phyloP scores from a whole-genome alignment of 1,140 invertebrate genomes.

The Scylla paramamosain region DNA sequence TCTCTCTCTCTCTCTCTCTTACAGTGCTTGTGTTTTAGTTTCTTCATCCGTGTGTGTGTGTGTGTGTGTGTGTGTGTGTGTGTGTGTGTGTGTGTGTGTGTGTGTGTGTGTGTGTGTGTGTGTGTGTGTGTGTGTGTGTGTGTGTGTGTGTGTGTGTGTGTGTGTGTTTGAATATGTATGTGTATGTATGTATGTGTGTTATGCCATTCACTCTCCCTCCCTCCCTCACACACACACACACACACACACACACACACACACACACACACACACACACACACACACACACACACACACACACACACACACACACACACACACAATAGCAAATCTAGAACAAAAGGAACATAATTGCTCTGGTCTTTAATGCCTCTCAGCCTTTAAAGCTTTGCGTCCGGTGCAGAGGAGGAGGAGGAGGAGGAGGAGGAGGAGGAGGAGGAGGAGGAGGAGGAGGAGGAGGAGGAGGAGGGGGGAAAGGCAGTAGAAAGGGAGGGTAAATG shows the following conservation, averaged over 20 bases:
- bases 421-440: too few species aligned
- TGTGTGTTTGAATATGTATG: neutral
- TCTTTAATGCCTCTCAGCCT: neutral
- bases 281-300: too few species aligned
- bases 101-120: conserved; percentile 31
- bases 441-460: too few species aligned
- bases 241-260: too few species aligned
- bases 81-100: conserved; percentile 28
- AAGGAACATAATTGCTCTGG: neutral
- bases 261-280: too few species aligned
- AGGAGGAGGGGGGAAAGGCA: too few species aligned
- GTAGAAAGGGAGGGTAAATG: neutral
- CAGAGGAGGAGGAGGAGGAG: neutral
- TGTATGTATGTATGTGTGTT: neutral
- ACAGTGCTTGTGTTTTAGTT: neutral
- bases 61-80: conserved; percentile 31
- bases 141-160: conserved; percentile 9
- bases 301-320: too few species aligned
- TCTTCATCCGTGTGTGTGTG: neutral
- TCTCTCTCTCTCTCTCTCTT: neutral
- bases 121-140: conserved; percentile 33
- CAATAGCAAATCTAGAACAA: too few species aligned
- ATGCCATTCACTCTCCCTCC: too few species aligned
- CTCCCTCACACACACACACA: too few species aligned
- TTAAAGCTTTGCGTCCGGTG: neutral